A percentile compares a stretch with the other conserved stretches of the same genome.
phyloP scores from a whole-genome alignment of 2,113 vertebrate genomes.

The Hyaena hyaena region DNA sequence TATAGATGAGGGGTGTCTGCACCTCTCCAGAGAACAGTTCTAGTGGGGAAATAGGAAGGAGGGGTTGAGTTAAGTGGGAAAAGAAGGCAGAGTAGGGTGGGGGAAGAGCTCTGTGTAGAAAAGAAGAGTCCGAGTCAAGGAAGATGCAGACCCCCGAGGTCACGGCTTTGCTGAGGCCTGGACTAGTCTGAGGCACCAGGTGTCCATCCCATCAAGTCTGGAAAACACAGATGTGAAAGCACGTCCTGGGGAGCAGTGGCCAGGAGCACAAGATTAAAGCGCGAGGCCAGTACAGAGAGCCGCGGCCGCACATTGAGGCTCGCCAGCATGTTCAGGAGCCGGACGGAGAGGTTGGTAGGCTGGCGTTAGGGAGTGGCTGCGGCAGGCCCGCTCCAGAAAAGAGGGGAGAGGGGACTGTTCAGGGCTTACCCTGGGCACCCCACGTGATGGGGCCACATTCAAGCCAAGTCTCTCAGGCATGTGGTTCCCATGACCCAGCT shows the following conservation, averaged over 20 bases:
- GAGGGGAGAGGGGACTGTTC: too few species aligned
- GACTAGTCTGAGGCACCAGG: not conserved
- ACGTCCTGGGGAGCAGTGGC: not conserved
- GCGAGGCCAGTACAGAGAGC: not conserved
- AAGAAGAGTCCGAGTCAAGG: not conserved
- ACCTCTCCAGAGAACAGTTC: not conserved
- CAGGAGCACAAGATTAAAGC: not conserved
- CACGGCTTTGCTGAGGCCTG: not conserved
- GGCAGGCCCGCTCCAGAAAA: not conserved
- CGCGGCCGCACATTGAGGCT: not conserved
- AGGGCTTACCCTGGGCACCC: not conserved
- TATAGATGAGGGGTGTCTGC: not conserved
- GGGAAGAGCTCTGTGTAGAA: not conserved
- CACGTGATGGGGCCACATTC: fast-evolving
- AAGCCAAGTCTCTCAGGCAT: not conserved
- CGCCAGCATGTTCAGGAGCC: not conserved
- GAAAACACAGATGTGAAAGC: not conserved
- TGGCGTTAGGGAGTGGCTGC: too few species aligned
- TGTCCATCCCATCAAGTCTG: not conserved
- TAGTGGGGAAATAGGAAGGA: not conserved
- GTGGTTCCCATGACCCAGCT: not conserved
- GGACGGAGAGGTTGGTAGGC: not conserved
- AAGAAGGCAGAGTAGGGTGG: not conserved
- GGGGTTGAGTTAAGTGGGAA: not conserved
- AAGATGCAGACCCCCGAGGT: not conserved